Base-by-base conservation (phyloP, 1,140 invertebrate genomes). In the Drosophila elegans region DNA sequence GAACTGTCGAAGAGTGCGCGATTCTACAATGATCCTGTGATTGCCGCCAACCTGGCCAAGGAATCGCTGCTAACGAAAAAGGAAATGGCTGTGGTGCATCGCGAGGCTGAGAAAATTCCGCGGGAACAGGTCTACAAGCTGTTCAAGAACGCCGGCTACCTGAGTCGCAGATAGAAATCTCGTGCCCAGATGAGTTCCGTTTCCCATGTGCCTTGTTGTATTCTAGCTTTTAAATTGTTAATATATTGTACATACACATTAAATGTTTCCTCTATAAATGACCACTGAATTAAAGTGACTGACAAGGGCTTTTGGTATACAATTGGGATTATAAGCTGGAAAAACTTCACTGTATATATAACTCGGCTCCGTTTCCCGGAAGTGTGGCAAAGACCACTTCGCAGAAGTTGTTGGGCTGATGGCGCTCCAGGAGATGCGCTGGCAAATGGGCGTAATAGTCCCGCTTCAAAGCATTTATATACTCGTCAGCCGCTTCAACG, bases 81-180 rank as follows among this genome's bases (percentile, higher is more conserved):
- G 82, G 96, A 96, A 91, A 95, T 94, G 92, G 95, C 95, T 51
- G 96, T 97, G 3, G 93, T 95, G 34, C 93, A 97, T 80, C 93
- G 96, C 4, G 96, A 96, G 82, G 95, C 96, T 0, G 96, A 97
- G 66, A 95, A 96, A 90, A 97, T 97, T 73, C 95, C 96, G 0
- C 93, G 96, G 21, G 94, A 95, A 69, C 95, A 95, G 80, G 96
- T 97, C 56, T 96, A 94, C 72, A 94, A 95, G 67, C 94, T 96
- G 55, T 94, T 97, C 11, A 95, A 95, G 76, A 95, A 94, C 73
- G 95, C 95, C 39, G 96, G 96, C 44, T 94, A 95, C 6, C 83
- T 93, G 27, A 92, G 90, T 38, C 77, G 91, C 53, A 63, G 85
- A 89, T 91, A 91, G 49, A 72, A 13, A 12, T 42, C 12, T 36